Base-by-base conservation (phyloP, 2,797 vertebrate genomes). In the Falco rusticolus region DNA sequence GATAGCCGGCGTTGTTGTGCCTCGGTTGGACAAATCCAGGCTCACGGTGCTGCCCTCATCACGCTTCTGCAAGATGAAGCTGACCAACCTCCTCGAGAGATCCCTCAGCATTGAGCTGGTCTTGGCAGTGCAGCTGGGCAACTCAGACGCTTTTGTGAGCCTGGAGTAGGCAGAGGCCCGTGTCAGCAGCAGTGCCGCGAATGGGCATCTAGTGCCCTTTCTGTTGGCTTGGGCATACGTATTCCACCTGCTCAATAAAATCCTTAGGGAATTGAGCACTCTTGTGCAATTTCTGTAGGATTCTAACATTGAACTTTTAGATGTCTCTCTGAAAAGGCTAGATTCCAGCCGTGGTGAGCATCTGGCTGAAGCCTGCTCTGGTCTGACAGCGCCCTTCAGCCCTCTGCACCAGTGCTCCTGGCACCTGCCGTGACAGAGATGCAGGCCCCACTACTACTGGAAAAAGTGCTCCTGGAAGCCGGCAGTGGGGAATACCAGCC, bases 251-350 rank as follows among this genome's bases (percentile, higher is more conserved):
- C n/a, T n/a, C n/a, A n/a, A n/a, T n/a, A n/a, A n/a, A n/a, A n/a
- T 81, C 68, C 51, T n/a, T 37, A 74, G 43, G 33, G 75, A 87
- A 72, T 1, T 51, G 47, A 89, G 21, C 47, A 65, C 25, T 92
- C 43, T 28, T 59, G 15, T 54, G 43, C 26, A 51, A 34, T 87
- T 95, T 84, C 61, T 56, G 50, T 18, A 75, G 51, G 53, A 87
- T 94, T 95, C 94, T 83, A 69, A 79, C 68, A 65, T 21, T 69
- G 53, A 94, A 61, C 25, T 66, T 41, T 64, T 61, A 69, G 76
- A 76, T 77, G 17, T 31, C 56, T 69, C 29, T 79, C 61, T 80
- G 56, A 47, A 87, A 89, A 87, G 60, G 48, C 45, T 25, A 31
- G 33, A 41, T 65, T 70, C 28, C 63, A 94, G 54, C 29, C 34